Conservation (phyloP, 2,113 vertebrate species). For the Zonotrichia leucophrys region DNA sequence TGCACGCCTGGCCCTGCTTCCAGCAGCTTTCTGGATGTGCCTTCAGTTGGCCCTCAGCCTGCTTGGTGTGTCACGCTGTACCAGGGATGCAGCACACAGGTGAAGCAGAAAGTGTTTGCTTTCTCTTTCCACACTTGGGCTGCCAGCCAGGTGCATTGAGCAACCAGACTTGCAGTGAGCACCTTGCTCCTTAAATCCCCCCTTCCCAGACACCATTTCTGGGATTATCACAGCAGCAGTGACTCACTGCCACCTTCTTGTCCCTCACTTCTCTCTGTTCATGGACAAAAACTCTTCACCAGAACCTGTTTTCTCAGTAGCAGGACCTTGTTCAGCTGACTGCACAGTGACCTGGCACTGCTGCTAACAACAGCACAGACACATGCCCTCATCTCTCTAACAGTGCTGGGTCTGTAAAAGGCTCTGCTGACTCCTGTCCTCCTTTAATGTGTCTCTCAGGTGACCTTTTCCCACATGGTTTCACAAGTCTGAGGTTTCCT, state of each 20-base stretch:
- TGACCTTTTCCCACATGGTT: background rate
- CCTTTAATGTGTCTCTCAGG: background rate
- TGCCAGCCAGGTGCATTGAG: background rate
- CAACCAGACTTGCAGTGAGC: background rate
- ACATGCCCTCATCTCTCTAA: background rate
- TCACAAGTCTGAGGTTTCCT: background rate
- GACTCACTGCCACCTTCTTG: background rate
- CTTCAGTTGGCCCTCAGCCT: background rate
- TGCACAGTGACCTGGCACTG: background rate
- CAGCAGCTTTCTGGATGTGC: background rate
- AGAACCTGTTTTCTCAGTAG: background rate
- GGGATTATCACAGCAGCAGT: background rate
- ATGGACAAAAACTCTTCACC: background rate
- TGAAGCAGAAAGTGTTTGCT: background rate
- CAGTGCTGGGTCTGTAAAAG: background rate
- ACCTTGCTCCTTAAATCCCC: background rate
- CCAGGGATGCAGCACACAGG: fast-evolving
- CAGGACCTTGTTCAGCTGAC: background rate
- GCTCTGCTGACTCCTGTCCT: background rate
- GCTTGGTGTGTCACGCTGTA: background rate
- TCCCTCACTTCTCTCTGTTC: background rate
- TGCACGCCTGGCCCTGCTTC: fast-evolving
- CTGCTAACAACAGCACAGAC: background rate
- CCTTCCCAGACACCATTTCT: background rate
- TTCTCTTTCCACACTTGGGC: background rate